phyloP scores from a whole-genome alignment of 2,113 vertebrate species.

The Carassius auratus region DNA sequence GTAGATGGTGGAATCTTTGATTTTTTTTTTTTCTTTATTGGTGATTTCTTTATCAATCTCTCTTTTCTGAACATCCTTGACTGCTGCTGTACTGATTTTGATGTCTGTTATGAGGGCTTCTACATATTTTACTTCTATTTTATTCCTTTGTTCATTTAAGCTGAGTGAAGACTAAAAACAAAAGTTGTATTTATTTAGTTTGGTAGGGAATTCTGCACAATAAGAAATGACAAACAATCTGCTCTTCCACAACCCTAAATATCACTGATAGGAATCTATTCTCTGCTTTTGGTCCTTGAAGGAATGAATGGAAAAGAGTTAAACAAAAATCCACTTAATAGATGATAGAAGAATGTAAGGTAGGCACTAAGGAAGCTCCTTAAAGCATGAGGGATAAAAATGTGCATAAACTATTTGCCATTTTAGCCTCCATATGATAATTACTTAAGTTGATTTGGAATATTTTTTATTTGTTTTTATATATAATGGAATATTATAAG shows the following conservation, averaged over 20 bases:
- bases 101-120: background rate
- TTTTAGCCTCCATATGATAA: constrained; percentile 47
- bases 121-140: background rate
- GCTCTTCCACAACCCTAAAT: background rate
- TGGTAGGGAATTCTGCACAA: background rate
- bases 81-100: background rate
- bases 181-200: background rate
- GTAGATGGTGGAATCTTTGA: too few species aligned
- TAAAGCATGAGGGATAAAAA: constrained; percentile 27
- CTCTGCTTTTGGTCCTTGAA: constrained; percentile 16
- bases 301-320: background rate
- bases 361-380: background rate
- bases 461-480: background rate
- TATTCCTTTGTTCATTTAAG: background rate
- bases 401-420: constrained; percentile 57
- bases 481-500: background rate
- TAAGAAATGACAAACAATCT: background rate
- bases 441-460: constrained; percentile 31
- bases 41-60: too few species aligned
- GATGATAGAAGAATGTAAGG: constrained; percentile 23
- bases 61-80: too few species aligned
- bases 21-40: too few species aligned
- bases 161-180: background rate
- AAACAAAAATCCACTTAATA: background rate
- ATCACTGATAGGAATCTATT: constrained; percentile 34